A percentile compares a stretch with the other conserved stretches of the same genome.
Evolutionary conservation across 2,888 invertebrate species (phyloP).

Genomic region (Chouioia cunea): DNA sequence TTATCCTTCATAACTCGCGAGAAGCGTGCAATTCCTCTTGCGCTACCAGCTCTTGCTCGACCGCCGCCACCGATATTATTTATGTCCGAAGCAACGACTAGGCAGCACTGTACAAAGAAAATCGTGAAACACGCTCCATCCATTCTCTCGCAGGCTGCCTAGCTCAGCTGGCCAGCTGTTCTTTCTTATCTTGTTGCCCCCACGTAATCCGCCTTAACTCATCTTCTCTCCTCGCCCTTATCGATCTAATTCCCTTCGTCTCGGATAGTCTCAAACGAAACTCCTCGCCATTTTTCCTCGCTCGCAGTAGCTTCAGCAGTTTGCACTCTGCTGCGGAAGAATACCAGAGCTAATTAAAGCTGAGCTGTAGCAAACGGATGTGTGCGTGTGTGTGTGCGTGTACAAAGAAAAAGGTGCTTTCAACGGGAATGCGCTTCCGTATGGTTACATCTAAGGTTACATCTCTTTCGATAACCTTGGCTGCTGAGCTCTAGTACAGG

Average conservation of each 20-base stretch:
- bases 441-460: no score
- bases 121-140: conserved; percentile 32
- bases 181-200: not conserved
- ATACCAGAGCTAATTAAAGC: no score
- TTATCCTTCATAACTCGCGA: conserved; percentile 17
- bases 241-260: conserved; percentile 30
- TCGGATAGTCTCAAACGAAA: conserved; percentile 4
- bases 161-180: no score
- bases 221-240: conserved; percentile 1
- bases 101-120: conserved; percentile 21
- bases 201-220: not conserved
- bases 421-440: no score
- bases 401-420: no score
- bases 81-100: conserved; percentile 18
- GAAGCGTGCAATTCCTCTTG: not conserved
- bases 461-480: no score
- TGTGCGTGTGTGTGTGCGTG: no score
- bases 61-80: conserved; percentile 33
- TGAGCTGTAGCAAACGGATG: no score
- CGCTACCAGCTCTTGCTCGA: not conserved
- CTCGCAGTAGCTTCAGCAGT: not conserved
- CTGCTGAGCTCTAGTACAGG: no score
- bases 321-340: no score
- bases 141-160: not conserved
- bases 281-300: not conserved